phyloP scores from a whole-genome alignment of 2,888 invertebrate genomes.

The Nycteola revayana region DNA sequence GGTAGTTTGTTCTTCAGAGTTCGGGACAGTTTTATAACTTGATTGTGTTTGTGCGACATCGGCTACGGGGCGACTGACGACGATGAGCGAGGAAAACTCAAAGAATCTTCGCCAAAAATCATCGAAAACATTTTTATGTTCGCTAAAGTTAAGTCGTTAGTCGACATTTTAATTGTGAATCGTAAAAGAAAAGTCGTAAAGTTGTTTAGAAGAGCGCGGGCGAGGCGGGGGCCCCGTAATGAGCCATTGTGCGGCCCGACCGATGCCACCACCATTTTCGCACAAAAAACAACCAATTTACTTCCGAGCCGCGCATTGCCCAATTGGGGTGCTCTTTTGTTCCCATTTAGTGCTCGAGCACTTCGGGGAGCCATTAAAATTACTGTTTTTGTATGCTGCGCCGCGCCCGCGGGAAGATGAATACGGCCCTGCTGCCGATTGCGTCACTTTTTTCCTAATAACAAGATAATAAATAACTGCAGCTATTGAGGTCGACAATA shows the following conservation, averaged over 20 bases:
- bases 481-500: constrained; percentile 9
- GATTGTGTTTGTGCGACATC: constrained; percentile 15
- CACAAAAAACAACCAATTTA: constrained; percentile 57
- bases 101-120: constrained; percentile 24
- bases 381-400: constrained; percentile 43
- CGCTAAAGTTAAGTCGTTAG: constrained; percentile 41
- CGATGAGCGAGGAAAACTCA: constrained; percentile 16
- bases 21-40: constrained; percentile 13
- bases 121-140: constrained; percentile 40
- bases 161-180: constrained; percentile 47
- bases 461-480: constrained; percentile 27
- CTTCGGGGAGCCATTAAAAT: constrained; percentile 52
- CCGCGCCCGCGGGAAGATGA: constrained; percentile 36
- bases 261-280: constrained; percentile 27
- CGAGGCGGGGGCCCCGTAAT: constrained; percentile 29
- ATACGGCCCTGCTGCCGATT: constrained; percentile 36
- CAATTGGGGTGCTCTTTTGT: constrained; percentile 51
- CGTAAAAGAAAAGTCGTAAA: constrained; percentile 50
- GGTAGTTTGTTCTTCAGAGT: constrained; percentile 6
- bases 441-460: constrained; percentile 30
- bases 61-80: constrained; percentile 5
- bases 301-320: constrained; percentile 29
- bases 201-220: constrained; percentile 35
- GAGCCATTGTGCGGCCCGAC: constrained; percentile 35
- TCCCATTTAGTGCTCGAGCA: constrained; percentile 33